Evolutionary conservation across 2,888 invertebrate genomes (phyloP), one percentile per base, ranked within the genome.

Genomic region (Athrips mouffetella): DNA sequence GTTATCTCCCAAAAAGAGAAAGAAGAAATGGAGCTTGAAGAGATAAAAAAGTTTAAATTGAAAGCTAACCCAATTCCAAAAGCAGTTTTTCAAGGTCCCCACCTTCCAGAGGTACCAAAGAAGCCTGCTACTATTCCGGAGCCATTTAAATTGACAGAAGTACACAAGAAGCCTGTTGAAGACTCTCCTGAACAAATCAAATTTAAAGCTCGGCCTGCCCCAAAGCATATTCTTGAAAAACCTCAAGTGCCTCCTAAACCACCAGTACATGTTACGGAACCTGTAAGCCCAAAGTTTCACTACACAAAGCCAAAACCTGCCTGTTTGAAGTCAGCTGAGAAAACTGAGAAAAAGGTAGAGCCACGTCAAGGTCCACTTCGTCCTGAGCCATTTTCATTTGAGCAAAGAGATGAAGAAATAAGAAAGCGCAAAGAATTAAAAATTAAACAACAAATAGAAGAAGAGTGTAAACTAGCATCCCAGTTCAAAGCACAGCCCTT

Each of bases 401-500:
- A 93, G 50, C 82, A 90, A 47, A 75, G 92, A 10, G 90, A 94
- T 69, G 91, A 90, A 63, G 77, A 89, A 48, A 60, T 90, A 20
- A 79, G 85, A 45, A 80, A 83, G 33, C 90, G 89, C 48, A 91
- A 90, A 55, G 91, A 93, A 54, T 89, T 91, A 59, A 88, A 88
- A 58, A 90, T 93, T 6, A 89, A 90, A 54, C 87, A 89, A 54
- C 79, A 89, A 50, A 67, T 91, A 15, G 91, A 92, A 51, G 82
- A 87, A 54, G 90, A 91, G 51, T 86, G 90, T 35, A 91, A 89
- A 59, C 90, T 91, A 67, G 86, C 90, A 0, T 78, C 90, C 1
- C 90, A 90, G 56, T 95, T 95, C 63, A 93, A 92, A 72, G 94
- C 94, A 0, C 91, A 92, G 44, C 93, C 93, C 0, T 67, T 91